A percentile compares a stretch with the other conserved stretches of the same genome.
Conservation (phyloP, 2,797 vertebrate genomes). For the Babyrousa celebensis region DNA sequence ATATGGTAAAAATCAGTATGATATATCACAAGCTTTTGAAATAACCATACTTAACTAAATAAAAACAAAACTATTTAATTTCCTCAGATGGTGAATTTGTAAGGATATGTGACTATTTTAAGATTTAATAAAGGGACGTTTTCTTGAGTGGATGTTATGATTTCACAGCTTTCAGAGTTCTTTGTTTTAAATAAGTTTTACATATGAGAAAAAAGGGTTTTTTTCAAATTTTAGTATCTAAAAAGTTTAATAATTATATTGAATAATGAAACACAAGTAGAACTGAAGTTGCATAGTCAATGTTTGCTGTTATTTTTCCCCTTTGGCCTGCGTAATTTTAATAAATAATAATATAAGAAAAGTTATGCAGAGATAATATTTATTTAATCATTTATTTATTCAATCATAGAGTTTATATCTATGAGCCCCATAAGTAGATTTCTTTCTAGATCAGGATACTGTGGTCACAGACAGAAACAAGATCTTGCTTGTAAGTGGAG, state of each 20-base stretch:
- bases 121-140: neutral
- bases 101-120: neutral
- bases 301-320: neutral
- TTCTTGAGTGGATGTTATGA: neutral
- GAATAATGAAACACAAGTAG: neutral
- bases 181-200: constrained; percentile 27
- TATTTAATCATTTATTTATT: neutral
- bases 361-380: neutral
- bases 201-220: neutral
- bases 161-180: neutral
- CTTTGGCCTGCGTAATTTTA: neutral
- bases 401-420: neutral
- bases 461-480: constrained; percentile 4
- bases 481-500: neutral
- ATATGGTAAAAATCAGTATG: neutral
- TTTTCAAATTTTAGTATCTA: neutral
- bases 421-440: neutral
- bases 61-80: neutral
- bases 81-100: neutral
- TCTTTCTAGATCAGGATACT: neutral
- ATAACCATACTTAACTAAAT: neutral
- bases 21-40: neutral
- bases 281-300: neutral
- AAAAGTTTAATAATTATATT: neutral
- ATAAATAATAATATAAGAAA: neutral